Evolutionary conservation across 2,888 invertebrate species (phyloP).

Genomic region (Pristionchus arcanus): DNA sequence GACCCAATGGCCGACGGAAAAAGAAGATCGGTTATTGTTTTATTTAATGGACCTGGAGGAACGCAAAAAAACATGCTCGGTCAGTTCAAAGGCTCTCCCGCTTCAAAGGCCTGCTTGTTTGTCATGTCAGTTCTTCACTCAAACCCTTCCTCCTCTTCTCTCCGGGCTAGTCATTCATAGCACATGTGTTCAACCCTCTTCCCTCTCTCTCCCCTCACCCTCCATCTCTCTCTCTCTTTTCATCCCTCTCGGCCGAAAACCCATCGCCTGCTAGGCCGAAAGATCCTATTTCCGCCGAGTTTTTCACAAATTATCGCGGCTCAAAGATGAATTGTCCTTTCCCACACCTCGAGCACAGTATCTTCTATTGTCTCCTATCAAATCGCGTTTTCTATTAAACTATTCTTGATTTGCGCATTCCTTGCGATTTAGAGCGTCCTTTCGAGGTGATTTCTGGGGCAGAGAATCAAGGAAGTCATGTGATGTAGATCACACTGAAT

Average conservation of each 20-base stretch:
- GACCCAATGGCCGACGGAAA: no score
- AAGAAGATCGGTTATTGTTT: neutral
- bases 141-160: neutral
- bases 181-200: constrained; percentile 37
- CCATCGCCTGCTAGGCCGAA: neutral
- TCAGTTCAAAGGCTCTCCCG: neutral
- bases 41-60: neutral
- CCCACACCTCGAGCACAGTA: neutral
- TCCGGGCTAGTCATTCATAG: constrained; percentile 24
- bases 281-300: neutral
- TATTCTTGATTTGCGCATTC: no score
- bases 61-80: neutral
- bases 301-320: neutral
- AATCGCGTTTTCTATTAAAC: neutral
- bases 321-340: neutral
- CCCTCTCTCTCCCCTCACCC: neutral
- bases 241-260: neutral
- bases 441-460: no score
- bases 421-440: no score
- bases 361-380: neutral
- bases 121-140: neutral
- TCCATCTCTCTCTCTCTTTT: constrained; percentile 12
- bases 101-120: neutral
- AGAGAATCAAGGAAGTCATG: neutral
- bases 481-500: neutral